These are phyloP conservation scores for Caenorhabditis macrosperma DNA, from an alignment of 2,888 invertebrate genomes.

Conservation along the genomic window DNA sequence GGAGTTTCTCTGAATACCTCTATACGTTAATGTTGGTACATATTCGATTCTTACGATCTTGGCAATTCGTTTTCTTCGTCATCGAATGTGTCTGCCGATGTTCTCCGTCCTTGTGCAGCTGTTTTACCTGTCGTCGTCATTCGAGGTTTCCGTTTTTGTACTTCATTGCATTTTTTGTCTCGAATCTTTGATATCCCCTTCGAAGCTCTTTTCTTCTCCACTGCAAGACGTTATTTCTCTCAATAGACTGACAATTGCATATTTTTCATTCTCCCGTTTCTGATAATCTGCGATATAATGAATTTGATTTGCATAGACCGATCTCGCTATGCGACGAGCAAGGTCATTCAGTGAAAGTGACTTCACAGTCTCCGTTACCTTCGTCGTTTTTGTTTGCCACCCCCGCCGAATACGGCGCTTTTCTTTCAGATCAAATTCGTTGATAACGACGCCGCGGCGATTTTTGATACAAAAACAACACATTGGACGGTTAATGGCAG, in stretches of 20 bases:
- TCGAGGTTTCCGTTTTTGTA: neutral
- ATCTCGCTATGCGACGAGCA: slow-evolving; percentile 3
- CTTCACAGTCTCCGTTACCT: neutral
- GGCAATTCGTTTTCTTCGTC: neutral
- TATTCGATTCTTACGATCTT: neutral
- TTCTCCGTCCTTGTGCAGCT: neutral
- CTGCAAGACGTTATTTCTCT: too few relatives aligned
- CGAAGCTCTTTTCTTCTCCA: neutral
- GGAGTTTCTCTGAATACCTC: neutral
- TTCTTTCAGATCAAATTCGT: slow-evolving; percentile 22
- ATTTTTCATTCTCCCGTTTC: slow-evolving; percentile 1
- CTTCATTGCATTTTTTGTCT: neutral
- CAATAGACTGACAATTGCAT: too few relatives aligned
- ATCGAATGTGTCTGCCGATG: neutral
- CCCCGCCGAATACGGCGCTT: neutral
- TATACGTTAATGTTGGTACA: too few relatives aligned
- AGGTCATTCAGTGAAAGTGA: slow-evolving; percentile 20
- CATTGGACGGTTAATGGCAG: neutral
- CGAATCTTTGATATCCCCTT: too few relatives aligned
- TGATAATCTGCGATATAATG: neutral
- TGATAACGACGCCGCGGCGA: slow-evolving; percentile 26
- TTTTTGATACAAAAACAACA: slow-evolving; percentile 11
- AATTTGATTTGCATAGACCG: neutral
- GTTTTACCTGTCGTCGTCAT: too few relatives aligned
- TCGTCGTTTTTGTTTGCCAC: slow-evolving; percentile 1